phyloP scores from a whole-genome alignment of 2,113 vertebrate genomes.

The Vidua chalybeata region DNA sequence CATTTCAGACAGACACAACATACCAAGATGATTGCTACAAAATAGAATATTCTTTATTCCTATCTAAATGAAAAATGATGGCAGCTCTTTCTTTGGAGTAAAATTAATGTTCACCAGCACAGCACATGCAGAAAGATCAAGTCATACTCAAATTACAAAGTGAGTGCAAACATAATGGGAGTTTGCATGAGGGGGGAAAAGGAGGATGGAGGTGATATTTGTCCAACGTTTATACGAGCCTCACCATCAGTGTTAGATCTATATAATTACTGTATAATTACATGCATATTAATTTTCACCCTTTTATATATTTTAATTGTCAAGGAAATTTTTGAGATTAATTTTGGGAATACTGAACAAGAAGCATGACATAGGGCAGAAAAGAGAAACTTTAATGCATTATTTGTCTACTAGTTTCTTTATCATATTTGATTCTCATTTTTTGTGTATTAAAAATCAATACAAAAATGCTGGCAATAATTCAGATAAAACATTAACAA shows the following conservation, averaged over 20 bases:
- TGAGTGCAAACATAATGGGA: background rate
- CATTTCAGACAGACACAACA: slow-evolving; percentile 36
- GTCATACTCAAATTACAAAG: slow-evolving; percentile 23
- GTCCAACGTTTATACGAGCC: background rate
- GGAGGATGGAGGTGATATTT: background rate
- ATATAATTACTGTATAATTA: background rate
- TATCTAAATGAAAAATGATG: slow-evolving; percentile 49
- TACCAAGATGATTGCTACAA: slow-evolving; percentile 22
- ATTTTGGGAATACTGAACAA: background rate
- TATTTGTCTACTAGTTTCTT: background rate
- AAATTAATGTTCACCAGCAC: slow-evolving; percentile 10
- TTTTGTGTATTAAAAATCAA: background rate
- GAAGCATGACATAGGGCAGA: background rate
- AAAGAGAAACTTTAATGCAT: background rate
- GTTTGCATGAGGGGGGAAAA: background rate
- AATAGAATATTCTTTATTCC: slow-evolving; percentile 25
- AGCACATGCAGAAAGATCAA: background rate
- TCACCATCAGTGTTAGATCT: background rate
- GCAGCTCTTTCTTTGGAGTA: slow-evolving; percentile 5
- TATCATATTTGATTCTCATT: background rate
- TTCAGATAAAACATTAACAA: background rate
- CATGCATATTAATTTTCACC: background rate
- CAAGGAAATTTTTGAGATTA: background rate
- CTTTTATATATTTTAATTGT: background rate
- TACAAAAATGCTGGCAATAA: background rate